Evolutionary conservation across 2,113 vertebrate genomes (phyloP).

Genomic region (Amblyornis subalaris): DNA sequence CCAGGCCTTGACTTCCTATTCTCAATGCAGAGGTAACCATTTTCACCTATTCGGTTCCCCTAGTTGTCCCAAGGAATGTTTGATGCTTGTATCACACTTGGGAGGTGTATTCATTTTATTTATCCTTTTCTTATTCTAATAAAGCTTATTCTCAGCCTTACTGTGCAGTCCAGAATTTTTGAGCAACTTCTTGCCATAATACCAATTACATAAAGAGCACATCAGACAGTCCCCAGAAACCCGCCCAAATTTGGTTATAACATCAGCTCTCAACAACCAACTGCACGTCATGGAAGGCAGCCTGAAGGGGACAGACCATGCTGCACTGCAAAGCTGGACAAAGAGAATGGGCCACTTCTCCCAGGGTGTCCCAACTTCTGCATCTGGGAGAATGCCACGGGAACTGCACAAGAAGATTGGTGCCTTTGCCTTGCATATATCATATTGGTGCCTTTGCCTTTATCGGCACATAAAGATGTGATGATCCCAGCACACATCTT

Average conservation of each 20-base stretch:
- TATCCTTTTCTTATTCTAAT: neutral
- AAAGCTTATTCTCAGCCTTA: neutral
- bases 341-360: neutral
- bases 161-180: neutral
- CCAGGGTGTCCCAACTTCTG: neutral
- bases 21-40: neutral
- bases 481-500: neutral
- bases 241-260: neutral
- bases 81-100: neutral
- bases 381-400: neutral
- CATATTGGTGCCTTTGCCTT: neutral
- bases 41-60: neutral
- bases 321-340: neutral
- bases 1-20: neutral
- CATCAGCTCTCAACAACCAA: neutral
- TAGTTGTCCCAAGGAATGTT: neutral
- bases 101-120: neutral
- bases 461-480: neutral
- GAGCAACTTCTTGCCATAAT: neutral
- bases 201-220: neutral
- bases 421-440: neutral
- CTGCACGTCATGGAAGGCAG: fast-evolving
- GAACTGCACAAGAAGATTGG: neutral
- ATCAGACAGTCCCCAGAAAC: neutral
- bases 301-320: fast-evolving